These are phyloP conservation scores for Peucedramus taeniatus DNA, from an alignment of 2,113 vertebrate genomes.

Conservation along the genomic window DNA sequence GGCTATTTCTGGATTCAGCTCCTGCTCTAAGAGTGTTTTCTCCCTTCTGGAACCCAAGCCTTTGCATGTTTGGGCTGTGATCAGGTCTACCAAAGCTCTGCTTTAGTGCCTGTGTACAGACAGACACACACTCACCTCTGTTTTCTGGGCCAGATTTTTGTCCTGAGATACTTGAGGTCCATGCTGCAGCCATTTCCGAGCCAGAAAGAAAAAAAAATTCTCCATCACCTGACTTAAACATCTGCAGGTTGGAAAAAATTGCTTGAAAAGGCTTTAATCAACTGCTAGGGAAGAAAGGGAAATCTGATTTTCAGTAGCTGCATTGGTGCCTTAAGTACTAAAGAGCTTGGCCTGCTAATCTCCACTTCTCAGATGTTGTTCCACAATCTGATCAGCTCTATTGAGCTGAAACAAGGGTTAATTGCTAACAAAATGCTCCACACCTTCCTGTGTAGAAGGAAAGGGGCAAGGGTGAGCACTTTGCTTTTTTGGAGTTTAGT, in stretches of 20 bases:
- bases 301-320: slow-evolving; percentile 39
- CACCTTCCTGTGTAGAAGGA: not conserved
- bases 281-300: not conserved
- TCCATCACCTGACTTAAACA: not conserved
- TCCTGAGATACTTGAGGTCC: not conserved
- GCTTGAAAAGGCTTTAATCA: slow-evolving; percentile 44
- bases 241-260: not conserved
- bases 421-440: slow-evolving; percentile 12
- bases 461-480: not conserved
- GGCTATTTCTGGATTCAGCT: slow-evolving; percentile 22
- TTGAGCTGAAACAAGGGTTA: slow-evolving; percentile 48
- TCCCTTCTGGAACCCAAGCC: not conserved
- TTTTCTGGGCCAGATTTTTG: not conserved
- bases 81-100: not conserved
- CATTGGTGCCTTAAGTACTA: not conserved
- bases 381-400: slow-evolving; percentile 38
- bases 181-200: not conserved
- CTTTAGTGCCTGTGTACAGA: not conserved
- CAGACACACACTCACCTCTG: rapidly evolving
- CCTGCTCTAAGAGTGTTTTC: not conserved
- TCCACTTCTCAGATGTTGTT: slow-evolving; percentile 26
- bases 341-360: slow-evolving; percentile 17
- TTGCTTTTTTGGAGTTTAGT: not conserved
- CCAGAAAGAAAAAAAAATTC: not conserved
- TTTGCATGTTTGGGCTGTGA: not conserved